phyloP scores from a whole-genome alignment of 2,797 vertebrate genomes.

The Botia almorhae region DNA sequence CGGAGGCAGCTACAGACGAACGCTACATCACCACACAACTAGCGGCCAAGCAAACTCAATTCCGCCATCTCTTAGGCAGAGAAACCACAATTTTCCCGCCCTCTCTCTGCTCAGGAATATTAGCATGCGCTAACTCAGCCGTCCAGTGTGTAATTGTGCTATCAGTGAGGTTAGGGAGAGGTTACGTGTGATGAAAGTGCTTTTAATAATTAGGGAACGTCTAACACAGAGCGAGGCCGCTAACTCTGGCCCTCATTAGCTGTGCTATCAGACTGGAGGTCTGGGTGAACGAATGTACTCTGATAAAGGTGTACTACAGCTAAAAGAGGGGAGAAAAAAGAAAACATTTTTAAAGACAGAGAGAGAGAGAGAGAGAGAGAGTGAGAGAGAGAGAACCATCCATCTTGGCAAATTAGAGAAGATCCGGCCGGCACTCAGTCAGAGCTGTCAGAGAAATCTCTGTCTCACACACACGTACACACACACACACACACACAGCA shows the following conservation, averaged over 20 bases:
- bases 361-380: conserved; percentile 37
- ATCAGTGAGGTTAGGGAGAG: conserved; percentile 62
- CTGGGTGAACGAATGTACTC: conserved; percentile 54
- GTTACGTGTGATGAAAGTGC: conserved; percentile 62
- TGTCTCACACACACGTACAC: conserved; percentile 43
- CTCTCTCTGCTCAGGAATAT: conserved; percentile 44
- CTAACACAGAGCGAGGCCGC: conserved; percentile 39
- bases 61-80: conserved; percentile 6
- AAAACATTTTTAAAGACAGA: conserved; percentile 63
- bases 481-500: conserved; percentile 62
- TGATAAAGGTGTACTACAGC: conserved; percentile 49
- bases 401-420: conserved; percentile 88
- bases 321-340: conserved; percentile 65
- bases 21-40: conserved; percentile 43
- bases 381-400: conserved; percentile 83
- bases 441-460: conserved; percentile 79
- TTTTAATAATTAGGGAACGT: conserved; percentile 62
- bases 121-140: conserved; percentile 55
- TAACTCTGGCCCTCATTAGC: conserved; percentile 61
- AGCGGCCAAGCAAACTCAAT: conserved; percentile 32
- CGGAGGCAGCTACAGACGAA: conserved; percentile 44
- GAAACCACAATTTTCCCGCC: conserved; percentile 1
- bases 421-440: conserved; percentile 88
- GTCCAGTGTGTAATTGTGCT: conserved; percentile 61
- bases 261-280: conserved; percentile 50